Evolutionary conservation across 2,888 invertebrate species (phyloP), one percentile per base, ranked within the genome.

Genomic region (Tanypteryx hageni): DNA sequence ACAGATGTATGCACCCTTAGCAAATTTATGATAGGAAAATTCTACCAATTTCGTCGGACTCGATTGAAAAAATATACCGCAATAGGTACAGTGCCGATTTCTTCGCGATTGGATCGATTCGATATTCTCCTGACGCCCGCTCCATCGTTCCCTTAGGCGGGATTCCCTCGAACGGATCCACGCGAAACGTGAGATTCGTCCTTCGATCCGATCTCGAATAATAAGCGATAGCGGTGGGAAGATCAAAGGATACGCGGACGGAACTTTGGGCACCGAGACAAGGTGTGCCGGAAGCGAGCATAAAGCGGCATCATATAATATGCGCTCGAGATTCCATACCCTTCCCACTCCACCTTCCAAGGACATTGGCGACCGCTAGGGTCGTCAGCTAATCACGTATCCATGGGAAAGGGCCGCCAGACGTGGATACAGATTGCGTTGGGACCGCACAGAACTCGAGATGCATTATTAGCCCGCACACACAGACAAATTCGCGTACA

Each of bases 391-490:
- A 76, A 76, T 27, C 76, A 76, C 44, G 44, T 44, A 44, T 44
- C 76, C 76, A 27, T 76, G 76, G 76, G 76, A 76, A 68, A 68
- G 18, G 22, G 68, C 5, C n/a, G 68, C n/a, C 22, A 68, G 76
- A 14, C 76, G 13, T 27, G 76, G 76, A 76, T 22, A 76, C 76
- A 76, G 76, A 76, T 76, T 76, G 76, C 76, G 10, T 13, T 76
- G 76, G 76, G 76, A 76, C 22, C 76, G 5, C 10, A 13, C 22
- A 13, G 22, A 76, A 76, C 76, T 76, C 76, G 22, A 27, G 76
- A 76, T 76, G 76, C 76, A 76, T 76, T 76, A 76, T 76, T 76
- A 22, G 76, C 76, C 22, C 22, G 76, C 11, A 27, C 76, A 76
- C 27, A 11, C 76, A 27, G 18, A 68, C 44, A 44, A 44, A 44